Conservation (phyloP, 92 coral and sea anemone genomes). For the Parazoanthus darwini region DNA sequence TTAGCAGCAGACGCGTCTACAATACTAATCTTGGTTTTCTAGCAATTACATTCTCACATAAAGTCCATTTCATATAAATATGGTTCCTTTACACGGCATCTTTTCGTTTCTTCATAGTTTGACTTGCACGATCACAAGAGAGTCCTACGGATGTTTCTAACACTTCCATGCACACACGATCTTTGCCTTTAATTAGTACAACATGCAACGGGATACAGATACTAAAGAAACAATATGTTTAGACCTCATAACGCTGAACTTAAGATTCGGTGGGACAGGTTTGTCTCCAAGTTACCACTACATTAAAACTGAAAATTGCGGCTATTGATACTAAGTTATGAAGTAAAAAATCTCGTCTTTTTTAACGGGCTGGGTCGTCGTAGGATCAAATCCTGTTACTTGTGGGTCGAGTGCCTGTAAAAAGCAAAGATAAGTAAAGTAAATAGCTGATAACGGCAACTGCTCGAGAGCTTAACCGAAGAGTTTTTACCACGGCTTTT, state of each 20-base stretch:
- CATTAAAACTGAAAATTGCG: neutral
- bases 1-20: neutral
- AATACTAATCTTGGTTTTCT: neutral
- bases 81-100: neutral
- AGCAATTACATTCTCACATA: neutral
- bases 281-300: neutral
- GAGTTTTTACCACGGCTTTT: too few relatives aligned
- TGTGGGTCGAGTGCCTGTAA: neutral
- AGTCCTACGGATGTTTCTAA: neutral
- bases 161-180: neutral
- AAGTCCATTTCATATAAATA: constrained; percentile 7
- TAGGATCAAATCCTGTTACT: neutral
- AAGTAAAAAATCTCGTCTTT: neutral
- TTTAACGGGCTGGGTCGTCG: neutral
- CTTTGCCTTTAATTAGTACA: neutral
- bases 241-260: neutral
- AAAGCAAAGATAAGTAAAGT: neutral
- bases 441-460: neutral
- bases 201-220: neutral
- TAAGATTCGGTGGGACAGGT: neutral
- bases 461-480: neutral
- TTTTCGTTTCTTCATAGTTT: neutral
- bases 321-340: neutral
- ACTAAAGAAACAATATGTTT: neutral
- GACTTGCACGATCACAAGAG: neutral